Evolutionary conservation across 2,888 invertebrate genomes (phyloP).

Genomic region (Leptopilina drosophilae): DNA sequence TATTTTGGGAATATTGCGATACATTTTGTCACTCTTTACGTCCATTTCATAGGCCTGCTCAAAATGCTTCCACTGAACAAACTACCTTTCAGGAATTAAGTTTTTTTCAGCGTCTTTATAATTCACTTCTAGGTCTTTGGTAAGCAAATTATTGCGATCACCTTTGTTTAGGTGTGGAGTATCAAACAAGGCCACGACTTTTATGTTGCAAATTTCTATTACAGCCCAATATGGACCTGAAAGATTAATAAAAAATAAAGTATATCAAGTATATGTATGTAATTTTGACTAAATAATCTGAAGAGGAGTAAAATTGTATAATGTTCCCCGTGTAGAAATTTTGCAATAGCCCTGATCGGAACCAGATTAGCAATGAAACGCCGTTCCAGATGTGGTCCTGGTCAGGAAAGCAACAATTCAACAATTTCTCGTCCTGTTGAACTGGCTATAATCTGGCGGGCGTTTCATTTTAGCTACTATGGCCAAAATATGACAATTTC

Average conservation of each 20-base stretch:
- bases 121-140: neutral
- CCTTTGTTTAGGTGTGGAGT: neutral
- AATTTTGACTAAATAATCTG: no score
- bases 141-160: neutral
- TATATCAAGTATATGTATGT: no score
- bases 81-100: neutral
- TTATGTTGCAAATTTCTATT: neutral
- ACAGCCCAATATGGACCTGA: no score
- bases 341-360: no score
- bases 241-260: no score
- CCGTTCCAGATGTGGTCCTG: neutral
- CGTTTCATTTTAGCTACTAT: neutral
- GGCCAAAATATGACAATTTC: neutral
- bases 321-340: no score
- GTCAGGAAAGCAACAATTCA: neutral
- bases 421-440: no score
- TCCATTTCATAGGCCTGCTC: slow-evolving; percentile 1
- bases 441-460: no score
- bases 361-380: no score
- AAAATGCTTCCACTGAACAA: slow-evolving; percentile 2
- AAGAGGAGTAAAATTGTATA: no score
- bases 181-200: neutral
- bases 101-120: neutral
- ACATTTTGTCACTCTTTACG: no score
- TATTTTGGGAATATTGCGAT: no score